Percentiles rank a stretch among this genome's conserved stretches.
phyloP scores from a whole-genome alignment of 2,888 invertebrate genomes.

The Nomada hirtipes region DNA sequence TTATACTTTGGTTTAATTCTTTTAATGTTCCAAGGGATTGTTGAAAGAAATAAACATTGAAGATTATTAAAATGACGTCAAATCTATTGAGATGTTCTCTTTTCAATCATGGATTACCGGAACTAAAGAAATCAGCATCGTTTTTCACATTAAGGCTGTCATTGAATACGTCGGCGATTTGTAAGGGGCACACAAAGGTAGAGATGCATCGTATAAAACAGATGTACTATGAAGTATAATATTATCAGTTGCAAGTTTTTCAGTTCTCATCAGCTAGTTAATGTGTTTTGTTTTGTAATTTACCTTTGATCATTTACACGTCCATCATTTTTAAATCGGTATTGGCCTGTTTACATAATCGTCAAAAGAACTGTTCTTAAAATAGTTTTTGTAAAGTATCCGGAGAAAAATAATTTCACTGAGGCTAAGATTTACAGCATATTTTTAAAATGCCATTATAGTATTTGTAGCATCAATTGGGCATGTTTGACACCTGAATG shows the following conservation, averaged over 20 bases:
- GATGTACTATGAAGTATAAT: not conserved
- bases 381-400: constrained; percentile 56
- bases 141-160: constrained; percentile 64
- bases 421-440: constrained; percentile 8
- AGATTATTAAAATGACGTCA: constrained; percentile 64
- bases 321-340: constrained; percentile 5
- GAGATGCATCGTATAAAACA: constrained; percentile 1
- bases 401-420: not conserved
- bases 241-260: not conserved
- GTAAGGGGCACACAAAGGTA: constrained; percentile 69
- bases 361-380: constrained; percentile 43
- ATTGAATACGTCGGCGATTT: constrained; percentile 60
- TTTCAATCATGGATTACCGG: constrained; percentile 54
- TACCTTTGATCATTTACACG: not conserved
- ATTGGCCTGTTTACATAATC: constrained; percentile 67
- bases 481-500: constrained; percentile 17
- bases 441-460: constrained; percentile 9
- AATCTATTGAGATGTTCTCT: constrained; percentile 68
- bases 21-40: not conserved
- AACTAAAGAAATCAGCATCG: constrained; percentile 66
- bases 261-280: not conserved
- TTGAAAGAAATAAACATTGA: constrained; percentile 7
- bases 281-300: not conserved
- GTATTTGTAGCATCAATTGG: constrained; percentile 29
- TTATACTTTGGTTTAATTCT: not conserved